These are phyloP conservation scores for Tachysurus vachellii DNA, from an alignment of 2,113 vertebrate species.

Conservation along the genomic window DNA sequence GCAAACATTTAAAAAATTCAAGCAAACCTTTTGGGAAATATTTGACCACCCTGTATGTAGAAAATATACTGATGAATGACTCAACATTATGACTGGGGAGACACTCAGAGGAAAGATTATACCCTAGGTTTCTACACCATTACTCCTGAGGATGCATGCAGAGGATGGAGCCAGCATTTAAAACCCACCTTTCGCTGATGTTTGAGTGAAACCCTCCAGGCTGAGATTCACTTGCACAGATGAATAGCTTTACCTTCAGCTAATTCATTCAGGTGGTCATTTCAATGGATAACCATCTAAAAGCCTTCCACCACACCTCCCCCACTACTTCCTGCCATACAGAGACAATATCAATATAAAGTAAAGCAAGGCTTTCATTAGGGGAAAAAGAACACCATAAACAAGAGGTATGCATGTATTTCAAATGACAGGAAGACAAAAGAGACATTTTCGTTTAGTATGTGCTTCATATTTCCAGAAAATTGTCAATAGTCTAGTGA, in stretches of 20 bases:
- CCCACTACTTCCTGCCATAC: neutral
- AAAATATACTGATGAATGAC: slow-evolving; percentile 1
- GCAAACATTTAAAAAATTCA: neutral
- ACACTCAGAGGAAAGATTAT: neutral
- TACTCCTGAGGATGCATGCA: neutral
- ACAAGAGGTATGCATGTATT: neutral
- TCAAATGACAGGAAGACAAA: neutral
- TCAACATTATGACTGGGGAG: neutral
- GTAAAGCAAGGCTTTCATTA: neutral
- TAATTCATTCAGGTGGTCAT: neutral
- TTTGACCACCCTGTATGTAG: neutral
- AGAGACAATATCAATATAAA: neutral
- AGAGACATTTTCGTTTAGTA: neutral
- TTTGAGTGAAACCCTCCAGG: neutral
- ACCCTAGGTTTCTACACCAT: neutral
- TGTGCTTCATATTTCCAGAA: neutral
- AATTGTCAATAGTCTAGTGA: neutral
- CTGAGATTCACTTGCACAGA: neutral
- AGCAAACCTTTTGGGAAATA: neutral
- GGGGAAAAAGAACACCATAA: neutral
- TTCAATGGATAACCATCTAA: slow-evolving; percentile 6
- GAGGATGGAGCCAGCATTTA: neutral
- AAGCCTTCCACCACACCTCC: neutral
- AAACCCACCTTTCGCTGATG: neutral
- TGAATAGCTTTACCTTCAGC: slow-evolving; percentile 6